phyloP scores from a whole-genome alignment of 1,140 invertebrate species.

The Hypothenemus hampei region DNA sequence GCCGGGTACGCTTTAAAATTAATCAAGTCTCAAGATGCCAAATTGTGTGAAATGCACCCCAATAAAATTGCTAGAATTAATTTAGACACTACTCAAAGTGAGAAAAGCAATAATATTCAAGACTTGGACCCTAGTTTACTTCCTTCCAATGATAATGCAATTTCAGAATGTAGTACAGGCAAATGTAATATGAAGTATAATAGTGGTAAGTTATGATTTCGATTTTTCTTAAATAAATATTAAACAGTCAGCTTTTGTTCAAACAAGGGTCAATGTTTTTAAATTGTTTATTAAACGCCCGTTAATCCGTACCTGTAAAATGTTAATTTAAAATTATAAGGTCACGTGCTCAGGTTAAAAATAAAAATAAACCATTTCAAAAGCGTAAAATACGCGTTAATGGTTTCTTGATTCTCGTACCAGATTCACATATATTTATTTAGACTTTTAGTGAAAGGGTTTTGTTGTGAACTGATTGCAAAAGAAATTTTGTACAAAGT shows the following conservation, averaged over 20 bases:
- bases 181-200: conserved; percentile 27
- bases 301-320: neutral
- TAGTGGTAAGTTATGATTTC: conserved; percentile 18
- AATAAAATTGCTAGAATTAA: conserved; percentile 66
- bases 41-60: conserved; percentile 70
- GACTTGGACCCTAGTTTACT: too few relatives aligned
- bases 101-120: conserved; percentile 8
- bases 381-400: too few relatives aligned
- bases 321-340: conserved; percentile 1
- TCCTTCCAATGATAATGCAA: conserved; percentile 34
- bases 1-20: conserved; percentile 82
- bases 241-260: neutral
- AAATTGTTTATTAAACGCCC: neutral
- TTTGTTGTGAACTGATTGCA: too few relatives aligned
- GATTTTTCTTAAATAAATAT: neutral
- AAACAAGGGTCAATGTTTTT: neutral
- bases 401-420: too few relatives aligned
- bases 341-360: conserved; percentile 15
- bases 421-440: too few relatives aligned
- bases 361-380: too few relatives aligned
- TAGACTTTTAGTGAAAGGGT: too few relatives aligned
- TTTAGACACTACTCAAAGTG: conserved; percentile 8
- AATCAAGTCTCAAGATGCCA: conserved; percentile 77
- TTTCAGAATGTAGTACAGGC: conserved; percentile 27
- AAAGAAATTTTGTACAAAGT: too few relatives aligned